phyloP scores from a whole-genome alignment of 2,113 vertebrate species.

The Emydocephalus ijimae region DNA sequence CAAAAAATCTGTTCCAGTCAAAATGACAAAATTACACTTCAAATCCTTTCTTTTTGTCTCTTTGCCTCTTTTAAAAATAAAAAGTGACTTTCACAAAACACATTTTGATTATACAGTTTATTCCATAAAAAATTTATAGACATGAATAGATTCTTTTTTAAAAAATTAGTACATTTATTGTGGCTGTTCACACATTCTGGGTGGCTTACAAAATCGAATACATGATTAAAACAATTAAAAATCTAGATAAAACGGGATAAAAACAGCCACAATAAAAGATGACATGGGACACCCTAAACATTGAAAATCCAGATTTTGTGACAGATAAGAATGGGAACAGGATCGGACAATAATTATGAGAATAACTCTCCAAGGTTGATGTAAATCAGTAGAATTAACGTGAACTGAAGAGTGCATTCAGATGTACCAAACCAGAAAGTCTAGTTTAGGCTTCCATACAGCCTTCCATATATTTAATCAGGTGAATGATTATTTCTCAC shows the following conservation, averaged over 20 bases:
- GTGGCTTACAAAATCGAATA: neutral
- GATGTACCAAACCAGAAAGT: neutral
- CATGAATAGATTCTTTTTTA: neutral
- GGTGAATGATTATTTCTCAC: neutral
- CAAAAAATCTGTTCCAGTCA: neutral
- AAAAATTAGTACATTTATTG: neutral
- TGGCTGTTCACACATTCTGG: neutral
- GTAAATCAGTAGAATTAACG: neutral
- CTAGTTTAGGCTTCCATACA: neutral
- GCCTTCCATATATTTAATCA: neutral
- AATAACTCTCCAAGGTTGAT: neutral
- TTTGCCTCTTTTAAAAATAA: neutral
- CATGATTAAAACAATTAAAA: neutral
- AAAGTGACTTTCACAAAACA: neutral
- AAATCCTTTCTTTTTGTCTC: neutral
- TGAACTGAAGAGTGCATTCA: neutral
- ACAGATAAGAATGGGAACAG: neutral
- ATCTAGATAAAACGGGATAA: neutral
- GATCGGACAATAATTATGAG: neutral
- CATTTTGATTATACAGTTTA: neutral
- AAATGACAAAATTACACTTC: neutral
- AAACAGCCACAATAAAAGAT: neutral
- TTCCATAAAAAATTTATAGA: neutral
- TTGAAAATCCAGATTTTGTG: neutral
- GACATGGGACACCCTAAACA: neutral